phyloP scores from a whole-genome alignment of 64 coral and sea anemone species.

The Catalaphyllia jardinei region DNA sequence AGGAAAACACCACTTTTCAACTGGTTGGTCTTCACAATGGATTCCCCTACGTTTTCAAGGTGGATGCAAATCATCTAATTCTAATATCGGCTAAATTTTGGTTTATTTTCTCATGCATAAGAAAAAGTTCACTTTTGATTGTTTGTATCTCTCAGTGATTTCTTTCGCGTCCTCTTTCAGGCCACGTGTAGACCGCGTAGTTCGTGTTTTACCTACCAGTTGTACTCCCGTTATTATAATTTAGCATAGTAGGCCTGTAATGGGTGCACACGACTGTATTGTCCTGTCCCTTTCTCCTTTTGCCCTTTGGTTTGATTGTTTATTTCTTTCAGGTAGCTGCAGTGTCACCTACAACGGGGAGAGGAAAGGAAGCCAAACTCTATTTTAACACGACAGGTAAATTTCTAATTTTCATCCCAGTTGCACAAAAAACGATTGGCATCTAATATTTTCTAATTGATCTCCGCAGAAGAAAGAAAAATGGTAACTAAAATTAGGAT shows the following conservation, averaged over 20 bases:
- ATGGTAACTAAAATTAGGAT: too few species aligned
- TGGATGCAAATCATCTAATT: background rate
- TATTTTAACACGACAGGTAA: conserved; percentile 12
- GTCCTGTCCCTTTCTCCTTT: too few species aligned
- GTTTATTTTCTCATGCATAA: background rate
- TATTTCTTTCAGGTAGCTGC: background rate
- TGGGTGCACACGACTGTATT: too few species aligned
- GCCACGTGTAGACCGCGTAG: too few species aligned
- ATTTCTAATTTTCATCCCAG: background rate
- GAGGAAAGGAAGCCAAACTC: conserved; percentile 5
- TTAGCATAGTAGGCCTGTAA: too few species aligned
- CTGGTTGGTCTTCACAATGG: conserved; percentile 25
- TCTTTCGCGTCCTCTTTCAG: too few species aligned
- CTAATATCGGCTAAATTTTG: background rate
- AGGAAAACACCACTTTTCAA: conserved; percentile 32
- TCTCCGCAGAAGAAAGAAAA: background rate
- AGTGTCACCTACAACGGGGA: background rate
- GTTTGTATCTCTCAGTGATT: too few species aligned
- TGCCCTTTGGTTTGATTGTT: background rate
- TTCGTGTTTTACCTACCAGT: too few species aligned
- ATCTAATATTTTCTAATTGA: too few species aligned
- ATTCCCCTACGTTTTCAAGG: conserved; percentile 27
- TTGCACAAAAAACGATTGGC: background rate
- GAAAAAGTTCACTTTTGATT: too few species aligned
- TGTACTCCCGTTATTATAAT: too few species aligned